These are phyloP conservation scores for Cryptus viduatorius DNA, from an alignment of 2,888 invertebrate species.

Conservation along the genomic window DNA sequence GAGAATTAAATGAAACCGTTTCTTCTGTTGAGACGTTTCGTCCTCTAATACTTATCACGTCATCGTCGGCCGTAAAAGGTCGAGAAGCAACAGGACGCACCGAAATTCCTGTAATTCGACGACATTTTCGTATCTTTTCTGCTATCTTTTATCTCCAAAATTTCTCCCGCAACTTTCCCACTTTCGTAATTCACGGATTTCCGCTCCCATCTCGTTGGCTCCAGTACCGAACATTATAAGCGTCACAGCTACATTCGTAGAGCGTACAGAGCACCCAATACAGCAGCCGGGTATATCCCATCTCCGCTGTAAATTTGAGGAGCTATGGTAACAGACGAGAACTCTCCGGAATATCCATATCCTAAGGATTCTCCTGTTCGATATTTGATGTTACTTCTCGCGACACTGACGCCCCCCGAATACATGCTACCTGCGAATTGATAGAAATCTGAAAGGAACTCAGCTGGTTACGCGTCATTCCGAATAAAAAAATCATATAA, in stretches of 20 bases:
- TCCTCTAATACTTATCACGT: neutral
- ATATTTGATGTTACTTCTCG: constrained; percentile 48
- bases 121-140: constrained; percentile 10
- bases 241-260: neutral
- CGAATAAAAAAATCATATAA: too few species aligned
- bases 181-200: neutral
- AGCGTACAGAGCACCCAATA: neutral
- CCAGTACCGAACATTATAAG: constrained; percentile 1
- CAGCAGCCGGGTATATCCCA: constrained; percentile 18
- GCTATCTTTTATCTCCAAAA: neutral
- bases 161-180: neutral
- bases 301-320: constrained; percentile 40
- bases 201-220: neutral
- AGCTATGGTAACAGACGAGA: constrained; percentile 37
- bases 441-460: too few species aligned
- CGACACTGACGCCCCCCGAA: neutral
- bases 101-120: constrained; percentile 21
- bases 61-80: constrained; percentile 8
- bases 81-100: constrained; percentile 33
- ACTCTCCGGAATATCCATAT: constrained; percentile 60
- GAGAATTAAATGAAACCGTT: neutral
- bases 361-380: constrained; percentile 32
- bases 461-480: too few species aligned
- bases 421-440: too few species aligned
- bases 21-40: neutral